Conservation (phyloP, 2,797 vertebrate species). For the Geotrypetes seraphini region DNA sequence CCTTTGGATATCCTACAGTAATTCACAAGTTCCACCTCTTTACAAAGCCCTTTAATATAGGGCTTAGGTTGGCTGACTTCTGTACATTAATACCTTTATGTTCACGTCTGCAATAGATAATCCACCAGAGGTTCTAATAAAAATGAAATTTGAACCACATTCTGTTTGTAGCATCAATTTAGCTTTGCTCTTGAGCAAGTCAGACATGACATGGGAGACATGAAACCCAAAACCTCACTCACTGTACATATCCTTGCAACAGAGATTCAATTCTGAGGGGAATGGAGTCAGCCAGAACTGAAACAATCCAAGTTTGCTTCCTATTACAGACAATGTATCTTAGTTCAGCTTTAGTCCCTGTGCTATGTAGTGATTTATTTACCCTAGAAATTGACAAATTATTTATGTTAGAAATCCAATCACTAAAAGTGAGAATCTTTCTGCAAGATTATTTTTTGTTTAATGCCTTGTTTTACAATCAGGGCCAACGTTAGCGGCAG, state of each 20-base stretch:
- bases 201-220: conserved; percentile 5
- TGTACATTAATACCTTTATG: conserved; percentile 4
- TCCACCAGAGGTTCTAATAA: conserved; percentile 15
- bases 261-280: neutral
- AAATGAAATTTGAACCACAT: conserved; percentile 11
- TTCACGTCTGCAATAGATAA: neutral
- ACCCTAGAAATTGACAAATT: too few species aligned
- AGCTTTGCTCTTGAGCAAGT: conserved; percentile 7
- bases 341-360: neutral
- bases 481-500: too few species aligned
- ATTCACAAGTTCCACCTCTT: too few species aligned
- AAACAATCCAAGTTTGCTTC: neutral
- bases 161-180: neutral
- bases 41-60: too few species aligned
- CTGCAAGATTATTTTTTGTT: too few species aligned
- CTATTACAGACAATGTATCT: too few species aligned
- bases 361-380: too few species aligned
- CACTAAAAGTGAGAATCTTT: too few species aligned
- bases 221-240: conserved; percentile 1
- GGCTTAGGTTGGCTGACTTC: conserved; percentile 4
- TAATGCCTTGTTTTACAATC: too few species aligned
- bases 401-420: too few species aligned
- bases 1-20: too few species aligned
- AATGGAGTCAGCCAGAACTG: neutral
- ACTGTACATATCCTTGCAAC: neutral